Conservation (phyloP, 2,113 vertebrate genomes). For the Australoheros scitulus region DNA sequence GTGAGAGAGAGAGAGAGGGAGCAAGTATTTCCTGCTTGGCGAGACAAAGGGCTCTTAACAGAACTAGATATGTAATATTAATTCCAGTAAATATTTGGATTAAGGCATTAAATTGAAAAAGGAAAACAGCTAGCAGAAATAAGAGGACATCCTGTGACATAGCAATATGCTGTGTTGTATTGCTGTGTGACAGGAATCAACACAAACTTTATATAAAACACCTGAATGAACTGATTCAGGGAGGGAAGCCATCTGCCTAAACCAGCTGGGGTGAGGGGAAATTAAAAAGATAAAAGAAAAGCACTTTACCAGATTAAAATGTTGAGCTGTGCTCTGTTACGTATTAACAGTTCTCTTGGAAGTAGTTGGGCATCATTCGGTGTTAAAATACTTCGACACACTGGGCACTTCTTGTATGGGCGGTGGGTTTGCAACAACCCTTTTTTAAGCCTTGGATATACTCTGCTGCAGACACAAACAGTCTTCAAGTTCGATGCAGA, state of each 20-base stretch:
- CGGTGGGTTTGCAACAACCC: no score
- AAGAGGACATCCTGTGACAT: not conserved
- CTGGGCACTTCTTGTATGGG: not conserved
- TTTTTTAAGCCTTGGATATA: no score
- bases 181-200: not conserved
- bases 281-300: not conserved
- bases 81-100: not conserved
- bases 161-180: not conserved
- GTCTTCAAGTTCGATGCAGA: no score
- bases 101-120: not conserved
- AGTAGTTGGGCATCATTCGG: not conserved
- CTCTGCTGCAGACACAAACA: no score
- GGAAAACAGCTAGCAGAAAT: not conserved
- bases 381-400: not conserved
- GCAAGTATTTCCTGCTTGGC: constrained; percentile 34
- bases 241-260: not conserved
- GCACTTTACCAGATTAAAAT: not conserved
- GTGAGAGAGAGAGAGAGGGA: not conserved
- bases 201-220: not conserved
- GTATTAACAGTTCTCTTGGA: not conserved
- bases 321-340: not conserved
- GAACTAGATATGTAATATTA: not conserved
- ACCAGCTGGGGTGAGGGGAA: not conserved
- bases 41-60: constrained; percentile 15
- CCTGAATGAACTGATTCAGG: not conserved